phyloP scores from a whole-genome alignment of 2,797 vertebrate genomes.

The Sylvilagus floridanus region DNA sequence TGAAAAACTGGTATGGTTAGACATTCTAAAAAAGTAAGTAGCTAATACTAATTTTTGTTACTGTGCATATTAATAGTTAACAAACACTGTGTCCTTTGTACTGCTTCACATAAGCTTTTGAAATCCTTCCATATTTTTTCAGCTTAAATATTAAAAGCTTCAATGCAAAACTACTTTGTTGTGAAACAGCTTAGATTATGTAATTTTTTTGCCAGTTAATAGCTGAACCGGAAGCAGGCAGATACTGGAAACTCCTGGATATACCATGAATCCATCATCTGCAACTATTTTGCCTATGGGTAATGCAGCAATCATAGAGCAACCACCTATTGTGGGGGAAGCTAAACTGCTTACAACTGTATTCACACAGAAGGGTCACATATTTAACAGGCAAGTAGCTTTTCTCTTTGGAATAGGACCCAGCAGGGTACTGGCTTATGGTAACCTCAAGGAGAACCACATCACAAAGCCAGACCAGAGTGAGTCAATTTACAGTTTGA shows the following conservation, averaged over 20 bases:
- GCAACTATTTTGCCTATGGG: slow-evolving; percentile 37
- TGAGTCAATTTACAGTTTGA: slow-evolving; percentile 47
- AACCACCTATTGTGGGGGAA: neutral
- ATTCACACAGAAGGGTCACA: neutral
- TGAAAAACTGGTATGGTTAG: neutral
- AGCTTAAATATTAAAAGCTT: slow-evolving; percentile 60
- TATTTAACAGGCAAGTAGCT: slow-evolving; percentile 25
- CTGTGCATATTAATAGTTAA: slow-evolving; percentile 56
- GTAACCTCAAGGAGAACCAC: neutral
- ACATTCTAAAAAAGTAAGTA: slow-evolving; percentile 14
- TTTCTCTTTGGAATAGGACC: slow-evolving; percentile 52
- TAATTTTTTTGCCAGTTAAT: slow-evolving; percentile 48
- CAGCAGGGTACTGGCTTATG: neutral
- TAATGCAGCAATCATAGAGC: slow-evolving; percentile 34
- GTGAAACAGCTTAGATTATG: slow-evolving; percentile 31
- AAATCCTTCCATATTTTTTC: slow-evolving; percentile 47
- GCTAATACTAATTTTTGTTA: slow-evolving; percentile 45
- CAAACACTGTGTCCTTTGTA: slow-evolving; percentile 34
- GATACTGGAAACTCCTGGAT: slow-evolving; percentile 10
- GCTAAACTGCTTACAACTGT: slow-evolving; percentile 27
- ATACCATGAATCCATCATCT: neutral
- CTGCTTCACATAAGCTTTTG: slow-evolving; percentile 39
- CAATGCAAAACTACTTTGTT: slow-evolving; percentile 42
- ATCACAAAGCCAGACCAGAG: slow-evolving; percentile 17
- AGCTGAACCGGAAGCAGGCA: neutral